Evolutionary conservation across 92 coral and sea anemone genomes (phyloP), one percentile per base, ranked within the genome.

Genomic region (Zoanthus sociatus): DNA sequence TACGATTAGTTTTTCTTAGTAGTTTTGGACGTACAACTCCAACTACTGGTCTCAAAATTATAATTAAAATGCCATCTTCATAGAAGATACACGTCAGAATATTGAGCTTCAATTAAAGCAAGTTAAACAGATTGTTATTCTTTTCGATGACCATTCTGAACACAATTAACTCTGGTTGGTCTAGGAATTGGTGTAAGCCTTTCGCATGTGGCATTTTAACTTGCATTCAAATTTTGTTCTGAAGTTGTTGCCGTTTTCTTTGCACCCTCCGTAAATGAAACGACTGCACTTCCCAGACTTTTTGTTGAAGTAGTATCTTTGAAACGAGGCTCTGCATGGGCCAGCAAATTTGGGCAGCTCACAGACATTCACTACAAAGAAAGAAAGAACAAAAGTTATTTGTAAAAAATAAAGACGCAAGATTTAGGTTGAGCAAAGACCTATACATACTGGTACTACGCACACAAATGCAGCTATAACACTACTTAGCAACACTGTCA

Each of bases 231-330:
- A 92, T 74, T 86, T 94, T 16, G 93, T 85, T 73, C 86, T 50
- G 78, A 94, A 94, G 86, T 92, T 94, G 86, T 94, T 94, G 13
- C 94, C 93, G 82, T 94, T 94, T 67, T 90, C 79, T 50, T 46
- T 73, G 56, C 98, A 94, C 0, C 98, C 98, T 0, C 92, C 91
- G 64, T 55, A 94, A 16, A 71, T 46, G 56, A 94, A 94, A 33
- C 63, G 50, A 16, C 77, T 72, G 61, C 98, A 94, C 21, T 83
- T 94, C 5, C 95, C 94, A 13, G 82, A 83, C 77, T 94, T 89
- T 58, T 53, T 60, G 90, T 94, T 90, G 92, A 71, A 94, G 77
- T 86, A 92, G 45, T 33, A 92, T 47, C 98, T 94, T 17, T 55
- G 83, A n/a, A 83, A 46, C 15, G 37, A n/a, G 6, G 86, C 90